Base-by-base conservation (phyloP, 2,888 invertebrate species). In the Oscheius myriophilus region DNA sequence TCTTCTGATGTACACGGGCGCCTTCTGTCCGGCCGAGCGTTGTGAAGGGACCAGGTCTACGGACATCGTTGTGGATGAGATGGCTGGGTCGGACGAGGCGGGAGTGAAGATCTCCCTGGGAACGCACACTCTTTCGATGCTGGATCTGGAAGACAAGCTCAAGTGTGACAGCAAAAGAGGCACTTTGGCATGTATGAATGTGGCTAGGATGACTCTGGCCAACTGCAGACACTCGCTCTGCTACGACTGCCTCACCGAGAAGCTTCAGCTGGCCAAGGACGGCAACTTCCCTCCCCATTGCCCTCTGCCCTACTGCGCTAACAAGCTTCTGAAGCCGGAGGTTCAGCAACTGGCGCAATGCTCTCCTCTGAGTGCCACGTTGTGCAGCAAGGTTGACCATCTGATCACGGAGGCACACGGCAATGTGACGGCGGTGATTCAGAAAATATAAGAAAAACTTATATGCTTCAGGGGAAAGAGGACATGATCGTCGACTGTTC, bases 141-240 rank as follows among this genome's bases (percentile, higher is more conserved):
- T 66, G 25, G 49, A 70, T 26, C 25, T 70, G 39, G 72, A 67
- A 46, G 72, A 54, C 14, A 64, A 39, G 25, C 64, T 33, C n/a
- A 64, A 54, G 21, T 64, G 46, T 16, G 64, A 64, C 45, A 45
- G 57, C 16, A 57, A 42, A 42, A 57, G 41, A 18, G 61, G 61
- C 16, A 46, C 23, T 26, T 18, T 61, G 16, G 25, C 23, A 11
- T 80, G 80, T 64, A 72, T 70, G 61, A 80, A 80, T 62, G 75
- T 75, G 51, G 80, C 80, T 12, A 46, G 77, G 25, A 75, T 80
- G 69, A 75, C 70, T n/a, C 69, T 77, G 25, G 61, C 59, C 2
- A 75, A 75, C 63, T 80, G 80, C 59, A 75, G 78, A 46, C 80
- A 80, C 64, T 66, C 71, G n/a, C 65, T 77, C 25, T 80, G 80